These are phyloP conservation scores for Lytechinus pictus DNA, from an alignment of 35 echinoderm and acorn worm genomes.

Conservation along the genomic window DNA sequence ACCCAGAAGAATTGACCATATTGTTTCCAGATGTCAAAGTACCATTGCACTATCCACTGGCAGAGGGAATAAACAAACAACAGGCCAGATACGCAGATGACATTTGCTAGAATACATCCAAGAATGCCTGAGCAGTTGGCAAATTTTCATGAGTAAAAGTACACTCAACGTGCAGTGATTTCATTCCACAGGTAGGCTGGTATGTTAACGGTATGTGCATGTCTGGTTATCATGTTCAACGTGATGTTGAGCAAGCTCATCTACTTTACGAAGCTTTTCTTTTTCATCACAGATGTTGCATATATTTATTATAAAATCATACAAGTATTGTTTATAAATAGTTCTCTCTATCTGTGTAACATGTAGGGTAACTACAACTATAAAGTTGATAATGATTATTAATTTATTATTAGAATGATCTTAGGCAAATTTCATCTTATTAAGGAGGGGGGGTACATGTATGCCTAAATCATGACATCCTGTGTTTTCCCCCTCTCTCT, in stretches of 20 bases:
- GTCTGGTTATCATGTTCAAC: neutral
- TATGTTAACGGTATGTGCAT: no score
- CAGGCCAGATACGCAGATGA: neutral
- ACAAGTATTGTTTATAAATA: neutral
- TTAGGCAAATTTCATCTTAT: no score
- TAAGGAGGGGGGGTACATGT: no score
- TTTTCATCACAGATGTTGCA: neutral
- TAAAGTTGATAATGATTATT: neutral
- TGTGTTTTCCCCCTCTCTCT: no score
- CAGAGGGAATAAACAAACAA: neutral
- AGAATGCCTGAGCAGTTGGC: neutral
- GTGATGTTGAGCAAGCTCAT: neutral
- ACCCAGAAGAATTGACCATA: neutral
- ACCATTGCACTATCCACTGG: neutral
- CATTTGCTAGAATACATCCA: neutral
- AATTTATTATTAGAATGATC: no score
- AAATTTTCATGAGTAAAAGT: neutral
- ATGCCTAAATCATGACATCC: no score
- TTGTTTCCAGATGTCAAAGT: slow-evolving; percentile 2
- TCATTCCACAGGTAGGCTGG: neutral
- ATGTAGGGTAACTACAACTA: neutral
- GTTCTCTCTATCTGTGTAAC: neutral
- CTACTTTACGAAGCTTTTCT: neutral
- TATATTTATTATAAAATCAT: neutral
- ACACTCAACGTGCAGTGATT: neutral